Conservation (phyloP, 2,113 vertebrate species). For the Nothoprocta pentlandii region DNA sequence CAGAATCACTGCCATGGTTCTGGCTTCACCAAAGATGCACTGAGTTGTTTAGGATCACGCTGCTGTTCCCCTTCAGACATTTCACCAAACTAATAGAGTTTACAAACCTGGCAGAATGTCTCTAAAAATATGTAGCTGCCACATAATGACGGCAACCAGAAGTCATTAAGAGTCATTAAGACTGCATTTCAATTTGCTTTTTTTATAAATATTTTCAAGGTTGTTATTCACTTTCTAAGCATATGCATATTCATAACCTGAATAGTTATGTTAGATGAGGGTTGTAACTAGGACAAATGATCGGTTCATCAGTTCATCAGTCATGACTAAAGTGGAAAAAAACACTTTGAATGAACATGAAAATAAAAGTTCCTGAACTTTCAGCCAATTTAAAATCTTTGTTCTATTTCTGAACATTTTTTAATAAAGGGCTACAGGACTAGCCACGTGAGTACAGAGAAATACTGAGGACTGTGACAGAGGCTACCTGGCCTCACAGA, state of each 20-base stretch:
- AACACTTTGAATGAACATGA: background rate
- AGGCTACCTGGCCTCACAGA: background rate
- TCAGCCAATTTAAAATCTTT: background rate
- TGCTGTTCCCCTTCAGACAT: background rate
- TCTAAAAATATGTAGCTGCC: background rate
- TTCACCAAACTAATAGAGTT: background rate
- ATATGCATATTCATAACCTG: background rate
- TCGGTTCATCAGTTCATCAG: background rate
- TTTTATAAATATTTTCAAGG: background rate
- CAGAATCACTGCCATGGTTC: background rate
- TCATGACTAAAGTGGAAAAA: background rate
- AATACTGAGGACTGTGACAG: background rate
- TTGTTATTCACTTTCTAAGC: background rate
- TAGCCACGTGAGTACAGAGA: background rate
- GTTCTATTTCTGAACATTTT: background rate
- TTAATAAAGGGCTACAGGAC: background rate
- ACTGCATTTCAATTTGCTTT: background rate
- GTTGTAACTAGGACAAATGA: background rate
- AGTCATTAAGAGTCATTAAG: background rate
- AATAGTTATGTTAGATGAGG: background rate
- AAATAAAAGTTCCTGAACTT: background rate
- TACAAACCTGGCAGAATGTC: background rate
- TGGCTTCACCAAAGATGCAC: background rate
- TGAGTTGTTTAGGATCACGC: fast-evolving
- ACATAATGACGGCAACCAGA: background rate